Evolutionary conservation across 2,113 vertebrate genomes (phyloP), one percentile per base, ranked within the genome.

Genomic region (Dipodomys spectabilis): DNA sequence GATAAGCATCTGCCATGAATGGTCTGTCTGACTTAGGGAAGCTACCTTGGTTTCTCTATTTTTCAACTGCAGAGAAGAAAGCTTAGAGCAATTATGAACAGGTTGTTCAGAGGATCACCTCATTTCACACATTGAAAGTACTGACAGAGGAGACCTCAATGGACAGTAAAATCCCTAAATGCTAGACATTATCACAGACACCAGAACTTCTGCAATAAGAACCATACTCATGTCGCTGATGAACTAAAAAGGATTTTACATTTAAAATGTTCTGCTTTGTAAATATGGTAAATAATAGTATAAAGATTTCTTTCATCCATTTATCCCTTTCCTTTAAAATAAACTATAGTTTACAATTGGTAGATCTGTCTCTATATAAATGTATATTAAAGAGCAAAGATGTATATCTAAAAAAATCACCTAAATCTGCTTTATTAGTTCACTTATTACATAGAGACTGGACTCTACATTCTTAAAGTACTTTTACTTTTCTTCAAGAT

Each of bases 261-360:
- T 98, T 95, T 98, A 98, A 97, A 98, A 98, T 98, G 98, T 98
- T 98, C 98, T 99, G 98, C 98, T 98, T 98, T 98, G 98, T 99
- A 98, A 99, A 99, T 99, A 98, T 99, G 98, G 99, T n/a, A 99
- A 99, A 99, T 99, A 99, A 99, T 98, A 99, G 97, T 98, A 98
- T 98, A 99, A 98, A 99, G 98, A 98, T 97, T 98, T 97, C 95
- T 96, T 97, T 96, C 97, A 98, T 98, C 98, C 98, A 97, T 98
- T 98, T 98, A 98, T 98, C 98, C 98, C 97, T 97, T 80, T 95
- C 98, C 99, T 98, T 98, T 98, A 99, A 99, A 98, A 98, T 98
- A 99, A 98, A 98, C 98, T 98, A 99, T 98, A 98, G 98, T 98
- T 99, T 99, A 99, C 98, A 99, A 99, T 99, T 98, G 98, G 98